A percentile compares a stretch with the other conserved stretches of the same genome.
These are phyloP conservation scores for Mugil cephalus DNA, from an alignment of 2,113 vertebrate genomes.

Conservation along the genomic window DNA sequence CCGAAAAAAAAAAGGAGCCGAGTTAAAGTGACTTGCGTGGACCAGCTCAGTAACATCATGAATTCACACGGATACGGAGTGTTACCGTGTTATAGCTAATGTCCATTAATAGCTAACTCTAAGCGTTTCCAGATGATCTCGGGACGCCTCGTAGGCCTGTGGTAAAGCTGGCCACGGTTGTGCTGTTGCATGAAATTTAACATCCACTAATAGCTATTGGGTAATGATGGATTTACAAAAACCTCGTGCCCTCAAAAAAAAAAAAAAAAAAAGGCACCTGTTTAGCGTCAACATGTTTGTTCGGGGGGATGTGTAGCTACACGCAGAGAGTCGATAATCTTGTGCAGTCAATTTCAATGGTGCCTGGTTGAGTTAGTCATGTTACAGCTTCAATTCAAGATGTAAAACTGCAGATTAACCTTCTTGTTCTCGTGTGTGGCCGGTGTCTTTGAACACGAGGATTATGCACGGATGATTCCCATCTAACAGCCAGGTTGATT, in stretches of 20 bases:
- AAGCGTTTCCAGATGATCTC: conserved; percentile 9
- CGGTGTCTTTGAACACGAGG: not conserved
- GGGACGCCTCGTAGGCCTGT: conserved; percentile 41
- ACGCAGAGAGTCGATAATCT: not conserved
- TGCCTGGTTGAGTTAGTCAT: not conserved
- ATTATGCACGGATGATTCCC: not conserved
- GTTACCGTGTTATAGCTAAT: not conserved
- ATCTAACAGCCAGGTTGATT: not conserved
- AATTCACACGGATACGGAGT: not conserved
- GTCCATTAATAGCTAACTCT: not conserved
- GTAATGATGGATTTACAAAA: too few species aligned
- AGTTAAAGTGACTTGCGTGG: conserved; percentile 1
- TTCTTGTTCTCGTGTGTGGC: not conserved
- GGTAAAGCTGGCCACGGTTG: not conserved
- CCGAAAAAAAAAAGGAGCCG: not conserved
- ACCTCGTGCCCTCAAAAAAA: too few species aligned
- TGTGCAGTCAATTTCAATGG: conserved; percentile 3
- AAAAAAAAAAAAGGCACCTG: conserved; percentile 43
- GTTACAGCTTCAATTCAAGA: not conserved
- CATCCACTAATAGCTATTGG: not conserved
- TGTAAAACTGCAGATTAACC: not conserved
- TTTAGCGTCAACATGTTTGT: conserved; percentile 13
- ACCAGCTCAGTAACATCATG: conserved; percentile 14
- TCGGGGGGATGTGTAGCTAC: not conserved
- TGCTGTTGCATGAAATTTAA: conserved; percentile 14